phyloP scores from a whole-genome alignment of 2,797 vertebrate species.

The Scleropages formosus region DNA sequence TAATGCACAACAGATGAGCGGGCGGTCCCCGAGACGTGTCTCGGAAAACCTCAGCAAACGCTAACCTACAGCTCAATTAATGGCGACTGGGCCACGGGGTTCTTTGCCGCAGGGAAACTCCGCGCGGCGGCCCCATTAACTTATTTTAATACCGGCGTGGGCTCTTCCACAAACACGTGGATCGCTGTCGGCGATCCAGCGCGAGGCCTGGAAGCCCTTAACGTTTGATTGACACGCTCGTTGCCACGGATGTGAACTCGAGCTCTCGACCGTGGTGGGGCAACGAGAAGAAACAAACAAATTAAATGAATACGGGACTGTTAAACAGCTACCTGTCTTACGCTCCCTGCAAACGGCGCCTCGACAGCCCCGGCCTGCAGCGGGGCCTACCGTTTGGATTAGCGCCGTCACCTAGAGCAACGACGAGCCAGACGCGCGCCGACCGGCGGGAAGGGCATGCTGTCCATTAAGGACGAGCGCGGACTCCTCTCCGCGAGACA shows the following conservation, averaged over 20 bases:
- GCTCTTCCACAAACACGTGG: conserved; percentile 31
- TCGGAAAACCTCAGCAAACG: conserved; percentile 25
- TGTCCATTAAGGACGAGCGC: conserved; percentile 34
- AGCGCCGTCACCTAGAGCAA: conserved; percentile 19
- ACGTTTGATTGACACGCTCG: conserved; percentile 33
- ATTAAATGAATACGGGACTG: not conserved
- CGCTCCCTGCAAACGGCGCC: conserved; percentile 30
- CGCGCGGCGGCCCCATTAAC: conserved; percentile 39
- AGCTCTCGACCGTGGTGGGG: conserved; percentile 1
- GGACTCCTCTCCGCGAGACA: conserved; percentile 40
- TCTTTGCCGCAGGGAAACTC: conserved; percentile 27
- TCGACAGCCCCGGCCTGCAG: conserved; percentile 32
- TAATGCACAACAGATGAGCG: conserved; percentile 50
- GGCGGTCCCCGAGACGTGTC: conserved; percentile 2
- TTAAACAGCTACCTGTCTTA: conserved; percentile 34
- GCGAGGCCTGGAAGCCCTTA: conserved; percentile 27
- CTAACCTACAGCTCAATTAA: conserved; percentile 7
- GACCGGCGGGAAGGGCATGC: conserved; percentile 25
- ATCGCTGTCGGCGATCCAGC: conserved; percentile 33
- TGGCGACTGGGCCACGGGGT: not conserved
- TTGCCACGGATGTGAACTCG: not conserved
- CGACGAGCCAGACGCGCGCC: not conserved
- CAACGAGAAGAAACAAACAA: conserved; percentile 39
- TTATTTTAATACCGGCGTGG: conserved; percentile 41
- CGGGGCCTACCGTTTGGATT: not conserved